phyloP scores from a whole-genome alignment of 2,888 invertebrate species.

The Periphyllus acericola region DNA sequence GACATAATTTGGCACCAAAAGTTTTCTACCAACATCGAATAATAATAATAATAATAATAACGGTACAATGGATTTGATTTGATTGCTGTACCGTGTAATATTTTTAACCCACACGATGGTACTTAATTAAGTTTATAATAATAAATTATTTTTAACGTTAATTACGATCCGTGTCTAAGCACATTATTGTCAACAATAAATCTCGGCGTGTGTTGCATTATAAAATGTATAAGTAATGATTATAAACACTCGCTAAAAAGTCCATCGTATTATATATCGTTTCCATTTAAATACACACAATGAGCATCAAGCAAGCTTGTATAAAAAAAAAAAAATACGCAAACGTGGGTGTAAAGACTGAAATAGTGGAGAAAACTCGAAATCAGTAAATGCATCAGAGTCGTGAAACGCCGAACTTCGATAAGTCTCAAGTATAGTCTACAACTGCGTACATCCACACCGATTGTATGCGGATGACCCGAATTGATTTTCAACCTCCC shows the following conservation, averaged over 20 bases:
- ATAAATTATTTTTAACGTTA: slow-evolving; percentile 9
- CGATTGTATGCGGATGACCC: no score
- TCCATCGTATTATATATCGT: neutral
- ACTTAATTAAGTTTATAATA: neutral
- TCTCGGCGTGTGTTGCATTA: neutral
- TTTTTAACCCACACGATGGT: slow-evolving; percentile 6
- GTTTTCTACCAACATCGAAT: slow-evolving; percentile 33
- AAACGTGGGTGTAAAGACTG: no score
- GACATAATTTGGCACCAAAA: slow-evolving; percentile 31
- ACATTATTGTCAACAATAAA: slow-evolving; percentile 24
- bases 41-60: neutral
- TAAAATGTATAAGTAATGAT: slow-evolving; percentile 9
- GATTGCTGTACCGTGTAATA: slow-evolving; percentile 18
- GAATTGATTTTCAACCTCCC: no score
- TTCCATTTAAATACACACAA: neutral
- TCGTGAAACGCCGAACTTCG: no score
- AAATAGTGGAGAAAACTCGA: no score
- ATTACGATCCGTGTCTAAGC: neutral
- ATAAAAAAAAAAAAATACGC: no score
- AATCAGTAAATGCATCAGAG: no score
- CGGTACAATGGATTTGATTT: slow-evolving; percentile 1
- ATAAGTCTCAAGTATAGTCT: no score
- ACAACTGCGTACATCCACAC: no score
- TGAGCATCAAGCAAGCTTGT: neutral
- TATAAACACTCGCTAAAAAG: neutral